phyloP scores from a whole-genome alignment of 2,797 vertebrate genomes.

The Scolopax rusticola region DNA sequence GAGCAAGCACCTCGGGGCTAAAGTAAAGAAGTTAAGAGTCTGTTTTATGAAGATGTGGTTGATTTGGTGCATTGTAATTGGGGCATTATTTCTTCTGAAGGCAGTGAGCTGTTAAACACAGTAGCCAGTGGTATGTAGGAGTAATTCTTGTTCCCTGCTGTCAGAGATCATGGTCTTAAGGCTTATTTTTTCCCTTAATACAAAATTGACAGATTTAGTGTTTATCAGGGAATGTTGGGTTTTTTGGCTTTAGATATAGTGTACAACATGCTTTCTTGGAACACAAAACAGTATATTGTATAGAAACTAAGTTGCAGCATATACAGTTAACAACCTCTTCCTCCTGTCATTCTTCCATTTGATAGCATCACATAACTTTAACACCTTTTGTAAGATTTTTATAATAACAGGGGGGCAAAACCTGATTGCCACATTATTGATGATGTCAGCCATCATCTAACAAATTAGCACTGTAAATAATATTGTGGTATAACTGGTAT shows the following conservation, averaged over 20 bases:
- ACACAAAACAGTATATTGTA: background rate
- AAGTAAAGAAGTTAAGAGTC: slow-evolving; percentile 61
- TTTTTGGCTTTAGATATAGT: background rate
- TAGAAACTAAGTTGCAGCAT: background rate
- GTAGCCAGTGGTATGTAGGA: slow-evolving; percentile 23
- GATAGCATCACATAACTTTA: background rate
- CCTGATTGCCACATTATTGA: background rate
- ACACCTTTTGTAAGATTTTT: background rate
- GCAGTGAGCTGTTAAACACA: background rate
- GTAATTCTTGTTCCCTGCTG: slow-evolving; percentile 42
- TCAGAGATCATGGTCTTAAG: slow-evolving; percentile 12
- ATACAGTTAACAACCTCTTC: background rate
- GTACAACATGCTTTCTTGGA: background rate
- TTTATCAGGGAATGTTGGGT: background rate
- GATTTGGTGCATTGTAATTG: slow-evolving; percentile 27
- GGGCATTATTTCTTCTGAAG: slow-evolving; percentile 35
- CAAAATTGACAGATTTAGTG: background rate
- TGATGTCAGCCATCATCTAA: background rate
- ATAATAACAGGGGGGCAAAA: background rate
- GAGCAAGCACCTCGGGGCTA: background rate
- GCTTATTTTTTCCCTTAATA: background rate
- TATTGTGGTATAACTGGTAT: background rate
- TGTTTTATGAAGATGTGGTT: slow-evolving; percentile 51
- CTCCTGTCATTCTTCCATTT: background rate
- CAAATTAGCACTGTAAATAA: background rate